Evolutionary conservation across 2,113 vertebrate species (phyloP).

Genomic region (Montifringilla adamsi): DNA sequence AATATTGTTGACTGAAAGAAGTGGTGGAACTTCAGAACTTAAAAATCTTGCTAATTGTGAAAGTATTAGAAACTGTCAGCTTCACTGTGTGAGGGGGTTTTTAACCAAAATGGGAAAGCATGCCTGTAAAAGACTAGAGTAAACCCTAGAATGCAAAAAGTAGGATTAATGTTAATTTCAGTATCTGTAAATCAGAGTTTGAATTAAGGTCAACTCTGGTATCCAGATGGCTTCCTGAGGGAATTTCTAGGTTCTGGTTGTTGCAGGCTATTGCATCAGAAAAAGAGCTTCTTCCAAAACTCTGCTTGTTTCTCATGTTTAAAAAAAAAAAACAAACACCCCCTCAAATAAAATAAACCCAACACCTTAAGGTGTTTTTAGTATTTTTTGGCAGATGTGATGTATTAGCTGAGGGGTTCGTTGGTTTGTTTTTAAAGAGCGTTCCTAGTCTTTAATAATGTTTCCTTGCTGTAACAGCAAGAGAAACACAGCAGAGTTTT

Average conservation of each 20-base stretch:
- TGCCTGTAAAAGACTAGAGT: neutral
- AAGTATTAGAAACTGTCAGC: neutral
- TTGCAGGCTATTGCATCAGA: conserved; percentile 52
- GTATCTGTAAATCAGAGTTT: neutral
- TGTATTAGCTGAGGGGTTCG: neutral
- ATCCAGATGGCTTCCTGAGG: neutral
- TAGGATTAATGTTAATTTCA: neutral
- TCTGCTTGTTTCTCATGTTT: neutral
- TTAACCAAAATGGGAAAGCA: neutral
- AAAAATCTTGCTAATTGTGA: neutral
- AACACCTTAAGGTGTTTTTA: neutral
- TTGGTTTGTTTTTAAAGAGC: neutral
- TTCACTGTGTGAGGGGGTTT: rapidly evolving
- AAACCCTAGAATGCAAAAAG: neutral
- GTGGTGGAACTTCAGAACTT: neutral
- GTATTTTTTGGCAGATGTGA: neutral
- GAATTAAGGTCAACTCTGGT: neutral
- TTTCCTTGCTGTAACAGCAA: neutral
- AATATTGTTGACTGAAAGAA: neutral
- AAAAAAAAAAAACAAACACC: neutral
- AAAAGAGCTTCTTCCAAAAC: neutral
- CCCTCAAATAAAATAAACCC: neutral
- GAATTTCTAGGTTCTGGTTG: neutral
- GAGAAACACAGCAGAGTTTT: neutral
- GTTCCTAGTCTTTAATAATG: neutral